These are phyloP conservation scores for Chanos chanos DNA, from an alignment of 2,797 vertebrate species.

Conservation along the genomic window DNA sequence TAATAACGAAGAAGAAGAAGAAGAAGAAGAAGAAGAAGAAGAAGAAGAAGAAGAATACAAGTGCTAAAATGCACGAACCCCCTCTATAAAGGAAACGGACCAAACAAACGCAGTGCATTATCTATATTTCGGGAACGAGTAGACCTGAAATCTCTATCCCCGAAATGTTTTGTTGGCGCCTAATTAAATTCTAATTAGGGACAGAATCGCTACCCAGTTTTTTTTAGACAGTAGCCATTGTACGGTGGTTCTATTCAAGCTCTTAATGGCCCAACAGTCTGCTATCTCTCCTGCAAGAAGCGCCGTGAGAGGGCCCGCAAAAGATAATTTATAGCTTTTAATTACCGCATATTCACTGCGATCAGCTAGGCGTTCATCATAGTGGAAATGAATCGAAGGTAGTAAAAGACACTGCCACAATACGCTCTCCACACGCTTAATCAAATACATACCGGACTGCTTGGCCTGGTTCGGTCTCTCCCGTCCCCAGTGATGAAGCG, in stretches of 20 bases:
- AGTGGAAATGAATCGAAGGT: constrained; percentile 77
- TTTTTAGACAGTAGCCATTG: constrained; percentile 70
- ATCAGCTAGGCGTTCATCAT: constrained; percentile 87
- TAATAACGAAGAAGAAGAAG: too few species aligned
- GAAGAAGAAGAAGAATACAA: too few species aligned
- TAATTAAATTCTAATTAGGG: constrained; percentile 88
- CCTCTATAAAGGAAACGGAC: too few species aligned
- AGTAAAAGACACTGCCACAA: constrained; percentile 82
- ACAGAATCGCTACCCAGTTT: constrained; percentile 60
- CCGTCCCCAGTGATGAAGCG: neutral
- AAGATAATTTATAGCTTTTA: constrained; percentile 92
- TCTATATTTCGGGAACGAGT: constrained; percentile 52
- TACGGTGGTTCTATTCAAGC: constrained; percentile 76
- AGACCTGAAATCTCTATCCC: constrained; percentile 82
- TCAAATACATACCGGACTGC: constrained; percentile 75
- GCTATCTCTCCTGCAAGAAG: constrained; percentile 85
- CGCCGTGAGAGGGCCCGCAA: constrained; percentile 72
- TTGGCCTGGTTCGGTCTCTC: constrained; percentile 64
- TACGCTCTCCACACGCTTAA: constrained; percentile 79
- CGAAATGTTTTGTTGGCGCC: constrained; percentile 75
- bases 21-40: too few species aligned
- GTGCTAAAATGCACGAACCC: too few species aligned
- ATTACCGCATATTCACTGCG: constrained; percentile 87
- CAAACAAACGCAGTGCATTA: too few species aligned
- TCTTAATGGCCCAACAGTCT: constrained; percentile 76